phyloP scores from a whole-genome alignment of 2,113 vertebrate species.

The Diphyllodes magnificus region DNA sequence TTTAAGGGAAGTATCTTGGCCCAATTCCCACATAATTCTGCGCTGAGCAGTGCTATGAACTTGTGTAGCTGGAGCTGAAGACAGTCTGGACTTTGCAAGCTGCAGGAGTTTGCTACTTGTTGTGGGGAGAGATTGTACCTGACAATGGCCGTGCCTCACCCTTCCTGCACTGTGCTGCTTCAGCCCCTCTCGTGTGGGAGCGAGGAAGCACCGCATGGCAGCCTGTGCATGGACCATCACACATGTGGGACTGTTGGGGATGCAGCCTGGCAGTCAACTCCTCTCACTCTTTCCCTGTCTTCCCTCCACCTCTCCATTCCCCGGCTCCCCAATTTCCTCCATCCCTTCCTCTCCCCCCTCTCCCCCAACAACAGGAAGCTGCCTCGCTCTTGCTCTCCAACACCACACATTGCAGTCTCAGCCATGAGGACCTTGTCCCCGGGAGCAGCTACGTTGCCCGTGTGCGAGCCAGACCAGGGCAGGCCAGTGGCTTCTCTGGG shows the following conservation, averaged over 20 bases:
- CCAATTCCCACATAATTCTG: not conserved
- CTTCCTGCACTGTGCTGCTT: not conserved
- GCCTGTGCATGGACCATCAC: not conserved
- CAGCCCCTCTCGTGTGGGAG: not conserved
- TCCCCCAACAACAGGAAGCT: constrained; percentile 27
- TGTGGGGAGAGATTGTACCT: accelerated
- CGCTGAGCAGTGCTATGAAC: not conserved
- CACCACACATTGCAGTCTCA: not conserved
- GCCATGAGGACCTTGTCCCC: not conserved
- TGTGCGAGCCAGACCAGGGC: constrained; percentile 31
- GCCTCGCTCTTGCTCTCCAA: not conserved
- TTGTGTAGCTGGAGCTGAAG: not conserved
- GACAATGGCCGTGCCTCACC: not conserved
- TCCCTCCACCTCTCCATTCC: not conserved
- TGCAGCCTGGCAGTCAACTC: not conserved
- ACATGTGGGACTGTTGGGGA: not conserved
- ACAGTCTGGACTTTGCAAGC: not conserved
- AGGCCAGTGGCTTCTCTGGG: not conserved
- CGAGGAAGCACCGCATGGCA: not conserved
- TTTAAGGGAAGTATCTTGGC: not conserved
- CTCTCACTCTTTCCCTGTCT: not conserved
- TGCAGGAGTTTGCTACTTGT: not conserved
- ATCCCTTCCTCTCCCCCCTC: accelerated
- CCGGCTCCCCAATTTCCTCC: not conserved
- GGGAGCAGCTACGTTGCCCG: constrained; percentile 60